Evolutionary conservation across 2,113 vertebrate species (phyloP).

Genomic region (Platanista minor): DNA sequence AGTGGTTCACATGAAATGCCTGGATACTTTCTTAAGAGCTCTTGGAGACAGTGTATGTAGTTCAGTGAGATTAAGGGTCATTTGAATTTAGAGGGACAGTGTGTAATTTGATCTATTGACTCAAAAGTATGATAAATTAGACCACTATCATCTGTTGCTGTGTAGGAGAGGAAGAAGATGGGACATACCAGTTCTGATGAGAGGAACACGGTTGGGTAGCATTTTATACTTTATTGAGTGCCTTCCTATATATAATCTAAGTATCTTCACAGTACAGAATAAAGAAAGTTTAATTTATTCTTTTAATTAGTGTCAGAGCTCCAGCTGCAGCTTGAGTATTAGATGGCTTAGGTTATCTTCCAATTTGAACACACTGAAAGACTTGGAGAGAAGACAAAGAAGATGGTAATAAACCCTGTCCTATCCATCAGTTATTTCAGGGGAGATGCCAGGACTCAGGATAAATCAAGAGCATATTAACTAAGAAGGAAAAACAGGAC

Average conservation of each 20-base stretch:
- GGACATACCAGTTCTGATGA: neutral
- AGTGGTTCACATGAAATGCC: neutral
- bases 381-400: neutral
- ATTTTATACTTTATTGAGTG: neutral
- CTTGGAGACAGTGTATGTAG: neutral
- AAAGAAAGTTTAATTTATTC: neutral
- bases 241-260: neutral
- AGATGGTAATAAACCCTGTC: neutral
- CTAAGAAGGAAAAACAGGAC: neutral
- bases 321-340: neutral
- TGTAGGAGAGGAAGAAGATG: neutral
- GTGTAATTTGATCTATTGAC: neutral
- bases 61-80: neutral
- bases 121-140: neutral
- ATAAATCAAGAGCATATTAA: neutral
- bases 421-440: neutral
- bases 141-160: neutral
- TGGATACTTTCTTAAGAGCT: neutral
- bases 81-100: neutral
- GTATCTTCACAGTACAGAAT: neutral
- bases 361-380: neutral
- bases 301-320: neutral
- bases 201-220: neutral
- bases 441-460: neutral
- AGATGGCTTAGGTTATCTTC: neutral